Conservation (phyloP, 2,888 invertebrate genomes). For the Bugula neritina region DNA sequence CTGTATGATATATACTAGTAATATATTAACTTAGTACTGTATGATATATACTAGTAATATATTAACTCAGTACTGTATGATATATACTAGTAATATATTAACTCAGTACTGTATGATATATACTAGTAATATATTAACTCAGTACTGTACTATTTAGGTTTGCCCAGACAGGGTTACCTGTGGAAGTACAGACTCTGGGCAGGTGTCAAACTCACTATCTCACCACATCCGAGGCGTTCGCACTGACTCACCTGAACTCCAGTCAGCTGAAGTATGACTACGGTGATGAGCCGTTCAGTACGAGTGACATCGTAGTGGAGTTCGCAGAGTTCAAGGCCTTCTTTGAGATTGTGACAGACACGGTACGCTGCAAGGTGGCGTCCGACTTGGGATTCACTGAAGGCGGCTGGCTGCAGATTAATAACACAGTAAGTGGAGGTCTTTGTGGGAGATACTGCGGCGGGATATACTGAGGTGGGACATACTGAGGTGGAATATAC, state of each 20-base stretch:
- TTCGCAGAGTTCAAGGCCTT: slow-evolving; percentile 79
- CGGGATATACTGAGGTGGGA: no score
- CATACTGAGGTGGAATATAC: no score
- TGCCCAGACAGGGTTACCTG: slow-evolving; percentile 55
- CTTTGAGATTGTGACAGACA: slow-evolving; percentile 69
- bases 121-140: no score
- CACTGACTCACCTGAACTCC: slow-evolving; percentile 85
- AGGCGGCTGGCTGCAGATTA: slow-evolving; percentile 54
- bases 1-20: no score
- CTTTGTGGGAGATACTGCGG: no score
- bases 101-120: no score
- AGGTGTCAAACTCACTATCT: slow-evolving; percentile 89
- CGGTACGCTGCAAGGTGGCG: slow-evolving; percentile 28
- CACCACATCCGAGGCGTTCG: slow-evolving; percentile 78
- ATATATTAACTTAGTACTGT: no score
- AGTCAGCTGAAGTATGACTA: slow-evolving; percentile 86
- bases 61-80: no score
- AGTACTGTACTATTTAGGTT: background rate
- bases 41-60: no score
- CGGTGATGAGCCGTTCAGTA: slow-evolving; percentile 78
- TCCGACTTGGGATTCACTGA: slow-evolving; percentile 14
- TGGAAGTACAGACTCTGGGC: slow-evolving; percentile 79
- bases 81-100: no score
- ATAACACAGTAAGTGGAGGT: slow-evolving; percentile 75
- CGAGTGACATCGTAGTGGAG: slow-evolving; percentile 81